A percentile compares a stretch with the other conserved stretches of the same genome.
Conservation (phyloP, 2,797 vertebrate species). For the Champsocephalus esox region DNA sequence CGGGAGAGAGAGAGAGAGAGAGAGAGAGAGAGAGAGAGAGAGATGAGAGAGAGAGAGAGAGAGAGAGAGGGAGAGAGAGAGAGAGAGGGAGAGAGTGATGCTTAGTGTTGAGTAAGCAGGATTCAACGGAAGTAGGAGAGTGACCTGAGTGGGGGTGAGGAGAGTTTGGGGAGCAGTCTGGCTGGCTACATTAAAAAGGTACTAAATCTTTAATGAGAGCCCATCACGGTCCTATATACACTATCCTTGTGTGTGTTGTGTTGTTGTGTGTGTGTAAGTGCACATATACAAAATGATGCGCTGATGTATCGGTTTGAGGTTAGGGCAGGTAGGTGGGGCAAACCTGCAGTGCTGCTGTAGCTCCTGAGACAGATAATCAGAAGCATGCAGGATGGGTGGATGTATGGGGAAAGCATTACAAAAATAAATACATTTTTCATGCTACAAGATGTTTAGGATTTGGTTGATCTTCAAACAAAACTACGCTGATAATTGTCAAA, state of each 20-base stretch:
- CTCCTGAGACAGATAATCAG: conserved; percentile 37
- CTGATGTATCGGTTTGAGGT: conserved; percentile 62
- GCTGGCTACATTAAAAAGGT: conserved; percentile 75
- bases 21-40: neutral
- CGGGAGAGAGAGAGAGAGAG: neutral
- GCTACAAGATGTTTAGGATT: too few relatives aligned
- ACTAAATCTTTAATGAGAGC: conserved; percentile 81
- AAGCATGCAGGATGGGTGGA: neutral
- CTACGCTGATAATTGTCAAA: too few relatives aligned
- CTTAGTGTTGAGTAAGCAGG: conserved; percentile 45
- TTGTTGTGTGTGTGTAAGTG: conserved; percentile 66
- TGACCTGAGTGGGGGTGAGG: conserved; percentile 48
- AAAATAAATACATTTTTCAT: too few relatives aligned
- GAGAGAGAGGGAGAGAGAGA: neutral
- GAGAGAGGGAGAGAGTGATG: conserved; percentile 11
- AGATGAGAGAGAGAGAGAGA: neutral
- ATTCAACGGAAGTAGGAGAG: conserved; percentile 54
- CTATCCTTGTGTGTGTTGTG: conserved; percentile 46
- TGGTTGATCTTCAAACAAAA: too few relatives aligned
- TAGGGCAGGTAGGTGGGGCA: conserved; percentile 32
- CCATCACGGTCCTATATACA: conserved; percentile 64
- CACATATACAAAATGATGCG: conserved; percentile 64
- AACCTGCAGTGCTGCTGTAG: conserved; percentile 53
- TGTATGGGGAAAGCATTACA: too few relatives aligned
- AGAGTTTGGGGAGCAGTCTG: conserved; percentile 61